These are phyloP conservation scores for Trachops cirrhosus DNA, from an alignment of 2,797 vertebrate genomes.

Conservation along the genomic window DNA sequence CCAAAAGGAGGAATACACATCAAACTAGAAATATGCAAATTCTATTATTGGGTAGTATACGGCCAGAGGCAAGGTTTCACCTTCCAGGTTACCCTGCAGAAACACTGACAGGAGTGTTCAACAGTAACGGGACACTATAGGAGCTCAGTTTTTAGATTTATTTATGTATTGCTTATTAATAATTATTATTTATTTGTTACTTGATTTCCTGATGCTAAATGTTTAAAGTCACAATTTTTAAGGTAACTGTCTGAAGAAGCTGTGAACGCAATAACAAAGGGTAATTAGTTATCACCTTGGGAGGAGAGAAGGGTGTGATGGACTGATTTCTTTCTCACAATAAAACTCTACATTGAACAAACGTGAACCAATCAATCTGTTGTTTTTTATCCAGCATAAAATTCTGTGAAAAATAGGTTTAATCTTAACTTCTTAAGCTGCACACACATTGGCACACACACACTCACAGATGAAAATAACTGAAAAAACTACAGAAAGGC, in stretches of 20 bases:
- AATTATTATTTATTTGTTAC: conserved; percentile 18
- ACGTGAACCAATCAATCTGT: conserved; percentile 16
- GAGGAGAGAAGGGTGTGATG: background rate
- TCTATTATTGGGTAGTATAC: background rate
- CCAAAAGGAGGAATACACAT: background rate
- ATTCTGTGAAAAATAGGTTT: background rate
- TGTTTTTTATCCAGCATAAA: conserved; percentile 3
- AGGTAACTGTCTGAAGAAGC: conserved; percentile 32
- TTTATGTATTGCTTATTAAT: background rate
- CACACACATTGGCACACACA: background rate
- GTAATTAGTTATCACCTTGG: conserved; percentile 3
- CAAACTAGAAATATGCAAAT: background rate
- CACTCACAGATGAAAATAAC: background rate
- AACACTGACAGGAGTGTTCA: conserved; percentile 21
- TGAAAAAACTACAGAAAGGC: background rate
- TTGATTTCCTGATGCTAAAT: background rate
- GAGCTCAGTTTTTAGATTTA: background rate
- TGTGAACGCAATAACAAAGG: conserved; percentile 21
- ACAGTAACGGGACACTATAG: background rate
- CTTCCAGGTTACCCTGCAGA: background rate
- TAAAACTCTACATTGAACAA: conserved; percentile 28
- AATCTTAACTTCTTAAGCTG: conserved; percentile 32
- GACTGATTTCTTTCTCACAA: conserved; percentile 13
- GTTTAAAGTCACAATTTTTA: conserved; percentile 35
- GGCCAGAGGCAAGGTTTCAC: background rate